phyloP scores from a whole-genome alignment of 2,797 vertebrate genomes.

The Catharus ustulatus region DNA sequence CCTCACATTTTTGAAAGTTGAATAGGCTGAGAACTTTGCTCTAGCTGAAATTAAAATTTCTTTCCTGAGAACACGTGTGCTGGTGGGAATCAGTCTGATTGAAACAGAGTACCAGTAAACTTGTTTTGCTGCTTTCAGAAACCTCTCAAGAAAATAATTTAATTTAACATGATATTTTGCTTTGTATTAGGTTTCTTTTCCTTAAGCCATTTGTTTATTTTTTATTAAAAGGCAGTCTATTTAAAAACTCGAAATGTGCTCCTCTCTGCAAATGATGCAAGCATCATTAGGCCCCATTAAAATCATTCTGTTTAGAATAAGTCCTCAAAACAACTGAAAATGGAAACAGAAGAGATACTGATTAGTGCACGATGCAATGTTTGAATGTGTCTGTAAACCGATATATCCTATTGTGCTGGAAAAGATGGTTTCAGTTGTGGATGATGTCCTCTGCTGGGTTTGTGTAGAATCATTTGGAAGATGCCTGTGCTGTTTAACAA shows the following conservation, averaged over 20 bases:
- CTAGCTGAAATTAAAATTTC: not conserved
- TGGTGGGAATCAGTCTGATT: not conserved
- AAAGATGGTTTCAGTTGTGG: not conserved
- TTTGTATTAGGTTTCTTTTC: constrained; percentile 41
- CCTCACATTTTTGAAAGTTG: not conserved
- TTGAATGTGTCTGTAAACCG: not conserved
- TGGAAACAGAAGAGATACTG: constrained; percentile 11
- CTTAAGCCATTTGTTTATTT: constrained; percentile 36
- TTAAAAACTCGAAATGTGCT: constrained; percentile 36
- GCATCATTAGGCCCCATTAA: constrained; percentile 56
- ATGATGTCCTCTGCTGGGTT: not conserved
- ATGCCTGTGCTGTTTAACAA: not conserved
- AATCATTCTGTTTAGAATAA: constrained; percentile 41
- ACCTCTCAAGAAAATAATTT: constrained; percentile 45
- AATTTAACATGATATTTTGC: constrained; percentile 1
- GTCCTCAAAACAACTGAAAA: constrained; percentile 45
- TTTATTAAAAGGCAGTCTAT: constrained; percentile 59
- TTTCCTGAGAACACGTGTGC: not conserved
- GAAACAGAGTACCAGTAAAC: not conserved
- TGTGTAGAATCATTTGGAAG: not conserved
- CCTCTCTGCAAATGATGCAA: constrained; percentile 10
- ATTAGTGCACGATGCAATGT: not conserved
- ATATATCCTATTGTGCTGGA: not conserved
- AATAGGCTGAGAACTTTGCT: not conserved
- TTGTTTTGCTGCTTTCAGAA: constrained; percentile 13